Base-by-base conservation (phyloP, 2,797 vertebrate genomes). In the Linurgus olivaceus region DNA sequence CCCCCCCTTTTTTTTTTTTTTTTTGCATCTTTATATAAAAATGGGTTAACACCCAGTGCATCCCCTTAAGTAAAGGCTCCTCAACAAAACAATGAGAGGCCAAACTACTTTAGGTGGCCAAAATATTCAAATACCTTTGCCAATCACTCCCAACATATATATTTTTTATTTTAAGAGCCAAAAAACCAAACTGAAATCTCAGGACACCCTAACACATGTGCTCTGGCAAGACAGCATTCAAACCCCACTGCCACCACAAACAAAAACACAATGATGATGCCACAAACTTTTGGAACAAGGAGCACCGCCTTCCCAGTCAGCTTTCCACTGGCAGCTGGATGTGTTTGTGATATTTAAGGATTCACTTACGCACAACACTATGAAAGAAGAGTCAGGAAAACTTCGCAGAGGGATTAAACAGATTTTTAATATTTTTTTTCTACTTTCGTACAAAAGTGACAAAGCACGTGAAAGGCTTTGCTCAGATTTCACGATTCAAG, bases 181-280 rank as follows among this genome's bases (percentile, higher is more conserved):
- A 13, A 65, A 44, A 72, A 75, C 5, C 68, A 61, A 83, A 44
- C 4, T 5, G 35, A 67, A 87, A 86, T 55, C 33, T 62, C 38
- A 29, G 61, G 33, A 40, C 20, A 35, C 13, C 6, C 0, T 21
- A 20, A 4, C 47, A 67, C 2, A 19, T 0, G 2, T 0, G 0
- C 0, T 0, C 21, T 13, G 9, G 10, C 14, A 44, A 58, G 37
- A 38, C 38, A 68, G 38, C 33, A 20, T 51, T 65, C 38, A 37
- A 66, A 85, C 4, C 24, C 16, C 31, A 7, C 42, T n/a, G 31
- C 18, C 51, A 79, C 17, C 51, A 82, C 61, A 58, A 81, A 66
- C 8, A 29, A 42, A 73, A 66, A 42, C 0, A 29, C 0, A 1
- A 25, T 6, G 42, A 10, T 8, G 42, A 19, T 40, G 37, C 26